phyloP scores from a whole-genome alignment of 2,888 invertebrate species.

The Encarsia formosa region DNA sequence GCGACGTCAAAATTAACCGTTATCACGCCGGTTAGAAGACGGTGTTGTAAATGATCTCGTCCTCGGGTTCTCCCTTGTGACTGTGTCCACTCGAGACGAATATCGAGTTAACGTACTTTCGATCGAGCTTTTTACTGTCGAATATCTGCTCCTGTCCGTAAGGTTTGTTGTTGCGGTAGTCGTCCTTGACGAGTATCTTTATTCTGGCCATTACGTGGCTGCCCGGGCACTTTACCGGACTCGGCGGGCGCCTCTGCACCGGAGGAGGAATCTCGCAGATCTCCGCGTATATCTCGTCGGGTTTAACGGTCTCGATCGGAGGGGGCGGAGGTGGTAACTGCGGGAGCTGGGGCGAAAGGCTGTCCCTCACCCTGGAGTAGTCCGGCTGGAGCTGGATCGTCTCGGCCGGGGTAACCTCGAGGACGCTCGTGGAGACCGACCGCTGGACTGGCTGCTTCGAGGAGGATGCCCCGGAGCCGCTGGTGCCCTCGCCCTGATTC shows the following conservation, averaged over 20 bases:
- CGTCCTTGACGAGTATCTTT: constrained; percentile 44
- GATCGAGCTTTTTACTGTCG: too few relatives aligned
- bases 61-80: constrained; percentile 42
- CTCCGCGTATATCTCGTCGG: constrained; percentile 47
- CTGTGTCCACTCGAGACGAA: constrained; percentile 39
- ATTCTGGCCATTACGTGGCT: constrained; percentile 48
- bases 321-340: constrained; percentile 40
- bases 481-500: not conserved
- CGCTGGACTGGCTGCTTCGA: constrained; percentile 45
- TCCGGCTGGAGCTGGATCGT: constrained; percentile 47
- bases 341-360: constrained; percentile 42
- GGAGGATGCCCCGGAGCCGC: not conserved
- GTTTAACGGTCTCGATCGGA: constrained; percentile 37
- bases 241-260: not conserved
- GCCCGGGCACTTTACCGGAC: constrained; percentile 38
- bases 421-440: constrained; percentile 46
- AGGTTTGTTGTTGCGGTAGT: constrained; percentile 27
- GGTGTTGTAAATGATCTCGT: constrained; percentile 47
- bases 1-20: not conserved
- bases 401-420: constrained; percentile 39
- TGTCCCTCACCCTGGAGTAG: constrained; percentile 46
- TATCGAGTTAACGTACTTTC: constrained; percentile 42
- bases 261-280: constrained; percentile 42
- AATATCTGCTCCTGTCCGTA: not conserved
- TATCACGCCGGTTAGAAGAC: constrained; percentile 39